Evolutionary conservation across 2,888 invertebrate species (phyloP), one percentile per base, ranked within the genome.

Genomic region (Synanthedon tipuliformis): DNA sequence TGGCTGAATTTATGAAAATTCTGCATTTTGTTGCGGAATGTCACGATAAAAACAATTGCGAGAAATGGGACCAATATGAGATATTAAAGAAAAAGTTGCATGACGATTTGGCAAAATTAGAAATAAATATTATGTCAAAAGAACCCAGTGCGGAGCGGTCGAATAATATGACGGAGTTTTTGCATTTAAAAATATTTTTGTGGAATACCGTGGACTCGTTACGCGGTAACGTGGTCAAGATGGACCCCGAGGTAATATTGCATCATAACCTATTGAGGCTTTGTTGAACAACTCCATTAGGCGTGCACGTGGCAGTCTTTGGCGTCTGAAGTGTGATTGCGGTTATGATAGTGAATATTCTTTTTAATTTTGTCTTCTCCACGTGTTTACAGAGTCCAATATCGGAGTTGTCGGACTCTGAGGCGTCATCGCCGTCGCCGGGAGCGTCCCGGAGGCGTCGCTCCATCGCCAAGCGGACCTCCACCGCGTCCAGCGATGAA

Each of bases 341-440:
- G 8, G 8, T 34, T 7, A 34, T 34, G 10, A 34, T 8, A 34
- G 8, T 34, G 45, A 1, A 11, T 59, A 55, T 57, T 34, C 8
- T 52, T 4, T 56, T 52, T 3, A 45, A 34, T 34, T 34, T 34
- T 34, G 10, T 34, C 34, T 23, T 23, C 4, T 23, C 23, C 5
- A 23, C 23, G 5, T 49, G 49, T 15, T 64, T 61, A 56, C 74
- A 88, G 82, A 85, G 82, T 65, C 82, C 90, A 56, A 76, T 91
- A 55, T 91, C 91, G 59, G 90, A 90, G 67, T 75, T 91, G 59
- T 90, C 91, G 4, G 90, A 91, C 60, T 90, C 90, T 41, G 88
- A 88, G 56, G 71, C 82, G 53, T 78, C 86, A 23, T 79, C 81
- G 48, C 77, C 80, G 41, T 76, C 84, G 7, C 78, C 83, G 40